Percentiles rank a stretch among this genome's conserved stretches.
Evolutionary conservation across 1,140 invertebrate species (phyloP).

Genomic region (Sinella curviseta): DNA sequence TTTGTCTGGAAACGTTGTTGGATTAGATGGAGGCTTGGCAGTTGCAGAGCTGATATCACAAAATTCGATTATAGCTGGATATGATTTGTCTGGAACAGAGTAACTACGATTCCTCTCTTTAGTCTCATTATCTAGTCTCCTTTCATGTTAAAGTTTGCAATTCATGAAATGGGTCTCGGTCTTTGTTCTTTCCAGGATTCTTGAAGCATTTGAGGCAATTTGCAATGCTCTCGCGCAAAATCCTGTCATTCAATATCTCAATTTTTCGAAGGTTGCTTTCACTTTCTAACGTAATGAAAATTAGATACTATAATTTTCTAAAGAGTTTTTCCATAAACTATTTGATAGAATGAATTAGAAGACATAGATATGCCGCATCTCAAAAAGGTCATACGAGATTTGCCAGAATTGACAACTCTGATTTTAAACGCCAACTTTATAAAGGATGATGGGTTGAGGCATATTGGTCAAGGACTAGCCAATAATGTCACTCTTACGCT

Average conservation of each 20-base stretch:
- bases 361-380: slow-evolving; percentile 40
- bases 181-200: slow-evolving; percentile 34
- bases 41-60: slow-evolving; percentile 38
- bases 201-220: slow-evolving; percentile 27
- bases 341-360: slow-evolving; percentile 37
- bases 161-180: slow-evolving; percentile 11
- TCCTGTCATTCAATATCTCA: slow-evolving; percentile 17
- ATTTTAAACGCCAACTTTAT: slow-evolving; percentile 40
- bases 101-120: too few relatives aligned
- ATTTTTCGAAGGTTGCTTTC: slow-evolving; percentile 35
- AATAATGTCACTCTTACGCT: slow-evolving; percentile 30
- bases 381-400: slow-evolving; percentile 26
- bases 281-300: background rate
- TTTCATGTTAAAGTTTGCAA: too few relatives aligned
- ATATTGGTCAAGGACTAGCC: slow-evolving; percentile 29
- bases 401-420: slow-evolving; percentile 23
- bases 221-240: slow-evolving; percentile 35
- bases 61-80: slow-evolving; percentile 23
- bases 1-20: slow-evolving; percentile 31
- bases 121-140: too few relatives aligned
- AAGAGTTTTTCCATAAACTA: background rate
- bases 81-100: slow-evolving; percentile 36
- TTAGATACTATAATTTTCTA: background rate
- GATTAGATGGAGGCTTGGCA: slow-evolving; percentile 31
- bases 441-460: slow-evolving; percentile 33